Evolutionary conservation across 1,140 invertebrate genomes (phyloP), one percentile per base, ranked within the genome.

Genomic region (Monomorium pharaonis): DNA sequence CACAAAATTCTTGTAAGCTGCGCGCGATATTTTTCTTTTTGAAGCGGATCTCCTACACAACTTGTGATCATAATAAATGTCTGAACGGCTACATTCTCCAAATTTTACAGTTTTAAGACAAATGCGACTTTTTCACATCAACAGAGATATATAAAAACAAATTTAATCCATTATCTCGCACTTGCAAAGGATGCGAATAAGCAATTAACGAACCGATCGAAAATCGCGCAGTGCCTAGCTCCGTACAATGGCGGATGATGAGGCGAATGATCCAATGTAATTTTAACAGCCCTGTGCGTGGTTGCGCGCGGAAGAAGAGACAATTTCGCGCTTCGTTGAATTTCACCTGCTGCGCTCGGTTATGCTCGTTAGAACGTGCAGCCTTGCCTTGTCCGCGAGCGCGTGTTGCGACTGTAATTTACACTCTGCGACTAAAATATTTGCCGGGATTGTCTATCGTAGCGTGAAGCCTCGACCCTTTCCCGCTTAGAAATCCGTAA

Each of bases 301-400:
- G 83, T 24, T 84, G 47, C 83, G 84, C 81, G 51, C 86, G 58
- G 86, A 83, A 84, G 89, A 90, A 88, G 88, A 85, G 91, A 87
- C 86, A 90, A 93, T 93, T 92, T 92, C 83, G 85, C 90, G 92
- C 90, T 92, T 86, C 86, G 90, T 62, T 89, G 90, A 88, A 47
- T 83, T 92, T 90, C 90, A 91, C 89, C 91, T 90, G 91, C 83
- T 49, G 74, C 33, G 51, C 58, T 63, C 56, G 74, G 78, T 80
- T 54, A 42, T 63, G 67, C 85, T 85, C 51, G 56, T 88, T 90
- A 78, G 69, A 58, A 47, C 37, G 51, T 16, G n/a, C 33, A 76
- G 70, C 78, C 85, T 67, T 63, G 54, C n/a, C 78, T 49, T 51
- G 44, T 21, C 67, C n/a, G 76, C 30, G 78, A 88, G 78, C 84